Evolutionary conservation across 2,888 invertebrate species (phyloP).

Genomic region (Aradus depressus): DNA sequence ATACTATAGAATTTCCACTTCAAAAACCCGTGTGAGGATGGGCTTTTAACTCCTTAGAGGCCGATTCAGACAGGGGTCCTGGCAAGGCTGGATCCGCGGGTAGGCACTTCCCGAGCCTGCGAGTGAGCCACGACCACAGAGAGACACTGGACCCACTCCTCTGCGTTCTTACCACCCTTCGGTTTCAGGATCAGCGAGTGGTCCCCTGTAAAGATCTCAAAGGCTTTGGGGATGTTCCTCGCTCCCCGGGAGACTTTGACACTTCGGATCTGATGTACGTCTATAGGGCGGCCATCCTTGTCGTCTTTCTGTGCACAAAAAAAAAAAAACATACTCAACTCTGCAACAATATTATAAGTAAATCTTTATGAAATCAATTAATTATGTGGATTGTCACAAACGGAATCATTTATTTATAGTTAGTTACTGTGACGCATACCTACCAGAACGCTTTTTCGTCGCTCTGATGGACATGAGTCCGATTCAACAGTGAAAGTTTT

Average conservation of each 20-base stretch:
- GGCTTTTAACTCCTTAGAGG: too few relatives aligned
- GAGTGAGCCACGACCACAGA: conserved; percentile 87
- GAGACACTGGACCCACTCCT: conserved; percentile 91
- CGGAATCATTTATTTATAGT: too few relatives aligned
- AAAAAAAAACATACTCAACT: background rate
- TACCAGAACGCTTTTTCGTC: too few relatives aligned
- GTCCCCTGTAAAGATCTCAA: conserved; percentile 91
- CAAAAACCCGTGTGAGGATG: too few relatives aligned
- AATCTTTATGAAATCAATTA: too few relatives aligned
- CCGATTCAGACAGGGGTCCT: conserved; percentile 29
- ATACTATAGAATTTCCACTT: too few relatives aligned
- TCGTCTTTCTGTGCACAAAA: conserved; percentile 55
- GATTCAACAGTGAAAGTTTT: too few relatives aligned
- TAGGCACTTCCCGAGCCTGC: conserved; percentile 43
- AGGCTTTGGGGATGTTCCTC: conserved; percentile 86
- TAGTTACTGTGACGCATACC: too few relatives aligned
- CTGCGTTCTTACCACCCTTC: conserved; percentile 86
- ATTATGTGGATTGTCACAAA: too few relatives aligned
- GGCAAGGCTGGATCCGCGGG: conserved; percentile 31
- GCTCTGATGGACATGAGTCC: too few relatives aligned
- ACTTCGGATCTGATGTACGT: conserved; percentile 84
- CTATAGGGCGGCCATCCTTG: conserved; percentile 49
- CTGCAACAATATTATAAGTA: too few relatives aligned
- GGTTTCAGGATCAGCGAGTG: conserved; percentile 88
- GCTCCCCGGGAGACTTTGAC: conserved; percentile 88